Conservation (phyloP, 1,140 invertebrate genomes). For the Zophobas morio region DNA sequence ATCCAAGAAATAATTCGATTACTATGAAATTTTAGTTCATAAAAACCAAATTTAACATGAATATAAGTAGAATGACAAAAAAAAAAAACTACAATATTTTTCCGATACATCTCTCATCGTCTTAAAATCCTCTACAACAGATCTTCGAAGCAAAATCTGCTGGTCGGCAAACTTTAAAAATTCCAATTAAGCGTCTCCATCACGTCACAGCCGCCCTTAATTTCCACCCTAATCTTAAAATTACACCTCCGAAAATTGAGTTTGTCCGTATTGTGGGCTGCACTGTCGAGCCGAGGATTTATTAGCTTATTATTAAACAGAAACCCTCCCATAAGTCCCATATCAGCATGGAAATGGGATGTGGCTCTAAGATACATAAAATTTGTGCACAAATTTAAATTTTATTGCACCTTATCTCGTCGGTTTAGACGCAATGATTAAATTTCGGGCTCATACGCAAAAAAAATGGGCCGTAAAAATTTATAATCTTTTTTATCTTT, state of each 20-base stretch:
- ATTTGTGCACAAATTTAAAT: slow-evolving; percentile 36
- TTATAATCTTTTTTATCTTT: too few species aligned
- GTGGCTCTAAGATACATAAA: slow-evolving; percentile 37
- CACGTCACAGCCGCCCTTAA: background rate
- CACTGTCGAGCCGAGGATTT: slow-evolving; percentile 13
- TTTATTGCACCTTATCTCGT: slow-evolving; percentile 36
- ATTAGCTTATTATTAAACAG: slow-evolving; percentile 41
- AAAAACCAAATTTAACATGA: too few species aligned
- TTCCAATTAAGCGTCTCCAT: background rate
- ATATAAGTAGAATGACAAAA: too few species aligned
- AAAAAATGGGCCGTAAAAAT: background rate
- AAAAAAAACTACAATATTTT: too few species aligned
- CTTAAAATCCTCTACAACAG: too few species aligned
- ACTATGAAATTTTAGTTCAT: too few species aligned
- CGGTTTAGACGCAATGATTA: slow-evolving; percentile 26
- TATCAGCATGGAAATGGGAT: slow-evolving; percentile 38
- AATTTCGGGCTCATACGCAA: slow-evolving; percentile 23
- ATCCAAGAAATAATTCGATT: too few species aligned
- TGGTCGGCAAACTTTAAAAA: background rate
- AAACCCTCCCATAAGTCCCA: slow-evolving; percentile 29
- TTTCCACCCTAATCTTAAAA: slow-evolving; percentile 25
- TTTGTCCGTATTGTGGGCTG: background rate
- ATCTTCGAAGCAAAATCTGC: too few species aligned
- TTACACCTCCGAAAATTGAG: slow-evolving; percentile 9
- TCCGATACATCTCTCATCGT: too few species aligned